Percentiles rank a stretch among this genome's conserved stretches.
Evolutionary conservation across 2,797 vertebrate genomes (phyloP).

Genomic region (Linurgus olivaceus): DNA sequence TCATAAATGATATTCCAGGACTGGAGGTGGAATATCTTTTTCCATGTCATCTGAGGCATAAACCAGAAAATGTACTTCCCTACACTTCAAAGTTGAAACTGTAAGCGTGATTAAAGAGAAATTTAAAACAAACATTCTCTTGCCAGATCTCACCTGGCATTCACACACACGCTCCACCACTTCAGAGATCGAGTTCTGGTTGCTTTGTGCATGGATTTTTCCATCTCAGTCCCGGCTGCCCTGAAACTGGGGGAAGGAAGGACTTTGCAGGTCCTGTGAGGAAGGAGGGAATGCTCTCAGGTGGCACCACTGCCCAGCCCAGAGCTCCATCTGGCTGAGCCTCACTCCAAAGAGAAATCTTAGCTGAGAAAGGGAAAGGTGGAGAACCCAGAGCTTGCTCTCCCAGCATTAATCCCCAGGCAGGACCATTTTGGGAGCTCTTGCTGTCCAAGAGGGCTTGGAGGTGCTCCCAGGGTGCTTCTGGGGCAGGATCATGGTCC

Average conservation of each 20-base stretch:
- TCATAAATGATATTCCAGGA: constrained; percentile 58
- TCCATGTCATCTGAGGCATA: constrained; percentile 52
- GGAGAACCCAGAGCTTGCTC: not conserved
- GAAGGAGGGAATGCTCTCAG: not conserved
- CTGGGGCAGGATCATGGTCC: not conserved
- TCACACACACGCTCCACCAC: constrained; percentile 18
- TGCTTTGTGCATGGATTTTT: not conserved
- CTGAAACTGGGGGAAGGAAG: not conserved
- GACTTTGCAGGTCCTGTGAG: not conserved
- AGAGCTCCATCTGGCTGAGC: not conserved
- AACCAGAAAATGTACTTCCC: constrained; percentile 51
- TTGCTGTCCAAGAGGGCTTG: not conserved
- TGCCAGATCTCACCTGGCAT: constrained; percentile 65
- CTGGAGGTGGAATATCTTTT: constrained; percentile 61
- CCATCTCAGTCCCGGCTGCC: not conserved
- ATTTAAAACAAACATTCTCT: constrained; percentile 44
- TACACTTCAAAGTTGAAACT: constrained; percentile 51
- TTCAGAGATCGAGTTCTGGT: constrained; percentile 21
- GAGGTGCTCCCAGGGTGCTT: not conserved
- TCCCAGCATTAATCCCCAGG: not conserved
- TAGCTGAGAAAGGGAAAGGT: not conserved
- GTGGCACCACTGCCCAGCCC: not conserved
- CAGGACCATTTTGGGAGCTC: not conserved
- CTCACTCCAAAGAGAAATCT: not conserved
- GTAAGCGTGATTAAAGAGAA: constrained; percentile 61